Evolutionary conservation across 2,113 vertebrate species (phyloP).

Genomic region (Rhineura floridana): DNA sequence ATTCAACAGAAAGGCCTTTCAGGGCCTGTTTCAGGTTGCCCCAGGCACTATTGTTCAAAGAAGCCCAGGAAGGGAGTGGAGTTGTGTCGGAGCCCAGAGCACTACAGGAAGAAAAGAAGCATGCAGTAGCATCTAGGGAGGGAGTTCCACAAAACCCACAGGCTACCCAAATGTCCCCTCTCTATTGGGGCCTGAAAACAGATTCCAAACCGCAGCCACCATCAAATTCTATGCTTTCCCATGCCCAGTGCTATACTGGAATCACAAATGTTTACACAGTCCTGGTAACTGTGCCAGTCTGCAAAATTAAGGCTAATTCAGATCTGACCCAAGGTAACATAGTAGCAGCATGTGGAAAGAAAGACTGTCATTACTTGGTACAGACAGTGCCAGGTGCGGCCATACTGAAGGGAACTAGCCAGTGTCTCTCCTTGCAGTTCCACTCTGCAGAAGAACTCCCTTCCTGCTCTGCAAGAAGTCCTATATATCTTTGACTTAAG

Average conservation of each 20-base stretch:
- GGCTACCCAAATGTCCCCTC: background rate
- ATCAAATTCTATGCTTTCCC: background rate
- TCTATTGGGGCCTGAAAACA: background rate
- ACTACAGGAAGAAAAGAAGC: slow-evolving; percentile 66
- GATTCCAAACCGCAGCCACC: background rate
- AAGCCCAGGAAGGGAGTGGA: slow-evolving; percentile 86
- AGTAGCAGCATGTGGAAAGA: background rate
- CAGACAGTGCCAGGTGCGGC: background rate
- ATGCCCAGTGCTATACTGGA: background rate
- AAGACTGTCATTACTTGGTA: background rate
- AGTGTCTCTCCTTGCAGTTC: background rate
- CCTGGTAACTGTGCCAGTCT: background rate
- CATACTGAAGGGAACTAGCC: background rate
- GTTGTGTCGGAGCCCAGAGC: slow-evolving; percentile 88
- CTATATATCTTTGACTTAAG: background rate
- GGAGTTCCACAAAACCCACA: background rate
- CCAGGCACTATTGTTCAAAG: slow-evolving; percentile 86
- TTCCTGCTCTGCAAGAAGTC: background rate
- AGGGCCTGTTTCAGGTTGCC: slow-evolving; percentile 87
- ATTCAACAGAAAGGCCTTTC: slow-evolving; percentile 92
- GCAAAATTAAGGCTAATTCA: background rate
- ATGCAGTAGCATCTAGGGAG: slow-evolving; percentile 1
- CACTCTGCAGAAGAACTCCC: too few relatives aligned
- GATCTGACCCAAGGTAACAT: background rate
- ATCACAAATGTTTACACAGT: background rate